Evolutionary conservation across 2,113 vertebrate species (phyloP).

Genomic region (Larimichthys crocea): DNA sequence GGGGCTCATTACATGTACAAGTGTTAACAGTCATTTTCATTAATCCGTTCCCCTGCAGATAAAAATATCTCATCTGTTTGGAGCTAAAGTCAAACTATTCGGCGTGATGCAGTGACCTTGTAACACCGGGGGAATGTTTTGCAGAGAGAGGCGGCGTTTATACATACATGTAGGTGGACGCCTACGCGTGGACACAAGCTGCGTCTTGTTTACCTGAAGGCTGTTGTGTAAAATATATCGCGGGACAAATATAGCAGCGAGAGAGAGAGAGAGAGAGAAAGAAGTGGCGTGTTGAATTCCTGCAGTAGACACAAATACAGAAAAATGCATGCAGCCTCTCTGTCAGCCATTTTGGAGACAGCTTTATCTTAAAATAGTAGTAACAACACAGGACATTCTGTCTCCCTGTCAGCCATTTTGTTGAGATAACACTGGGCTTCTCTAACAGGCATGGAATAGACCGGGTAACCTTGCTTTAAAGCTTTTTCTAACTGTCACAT

Average conservation of each 20-base stretch:
- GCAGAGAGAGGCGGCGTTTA: not conserved
- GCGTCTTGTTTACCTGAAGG: not conserved
- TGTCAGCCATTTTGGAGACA: slow-evolving; percentile 58
- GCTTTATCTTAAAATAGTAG: slow-evolving; percentile 68
- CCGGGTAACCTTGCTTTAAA: slow-evolving; percentile 34
- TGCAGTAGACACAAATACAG: not conserved
- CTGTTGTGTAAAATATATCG: not conserved
- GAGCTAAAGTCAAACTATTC: not conserved
- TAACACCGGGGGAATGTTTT: not conserved
- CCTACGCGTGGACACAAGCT: not conserved
- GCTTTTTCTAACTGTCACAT: slow-evolving; percentile 58
- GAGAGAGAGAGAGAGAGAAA: not conserved
- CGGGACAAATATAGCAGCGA: not conserved
- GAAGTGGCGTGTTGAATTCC: not conserved
- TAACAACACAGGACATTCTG: slow-evolving; percentile 51
- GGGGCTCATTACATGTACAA: slow-evolving; percentile 58
- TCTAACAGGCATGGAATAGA: slow-evolving; percentile 40
- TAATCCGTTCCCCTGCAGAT: slow-evolving; percentile 29
- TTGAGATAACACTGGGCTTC: slow-evolving; percentile 56
- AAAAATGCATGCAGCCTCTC: slow-evolving; percentile 13
- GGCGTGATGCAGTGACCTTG: slow-evolving; percentile 6
- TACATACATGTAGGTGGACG: not conserved
- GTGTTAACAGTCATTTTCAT: slow-evolving; percentile 53
- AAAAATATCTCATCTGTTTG: slow-evolving; percentile 9
- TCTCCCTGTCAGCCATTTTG: slow-evolving; percentile 63